Percentiles rank a stretch among this genome's conserved stretches.
Evolutionary conservation across 2,797 vertebrate genomes (phyloP).

Genomic region (Microctenopoma stevenorrisi): DNA sequence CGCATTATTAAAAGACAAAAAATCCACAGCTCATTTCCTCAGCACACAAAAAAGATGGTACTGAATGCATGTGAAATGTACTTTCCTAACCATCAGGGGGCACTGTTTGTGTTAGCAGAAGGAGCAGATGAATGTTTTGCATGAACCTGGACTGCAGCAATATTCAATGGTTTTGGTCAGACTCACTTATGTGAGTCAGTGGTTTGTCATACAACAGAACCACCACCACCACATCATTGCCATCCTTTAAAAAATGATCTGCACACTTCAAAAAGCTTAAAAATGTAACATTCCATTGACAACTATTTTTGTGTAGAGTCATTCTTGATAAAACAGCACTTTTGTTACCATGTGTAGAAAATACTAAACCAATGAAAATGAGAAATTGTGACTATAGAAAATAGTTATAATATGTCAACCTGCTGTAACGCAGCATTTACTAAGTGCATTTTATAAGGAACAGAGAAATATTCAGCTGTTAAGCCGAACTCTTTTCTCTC

Average conservation of each 20-base stretch:
- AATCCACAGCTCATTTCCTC: not conserved
- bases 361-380: not conserved
- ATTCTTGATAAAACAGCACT: not conserved
- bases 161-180: slow-evolving; percentile 50
- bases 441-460: not conserved
- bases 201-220: slow-evolving; percentile 34
- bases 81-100: slow-evolving; percentile 63
- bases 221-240: not conserved
- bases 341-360: not conserved
- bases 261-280: not conserved
- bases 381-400: not conserved
- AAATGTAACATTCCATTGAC: not conserved
- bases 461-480: not conserved
- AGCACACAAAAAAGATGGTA: not conserved
- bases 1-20: not conserved
- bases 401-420: not conserved
- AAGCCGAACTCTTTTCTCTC: slow-evolving; percentile 5
- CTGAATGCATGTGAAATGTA: slow-evolving; percentile 17
- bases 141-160: slow-evolving; percentile 32
- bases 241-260: not conserved
- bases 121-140: slow-evolving; percentile 18
- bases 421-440: not conserved
- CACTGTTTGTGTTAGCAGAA: slow-evolving; percentile 43
- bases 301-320: not conserved
- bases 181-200: slow-evolving; percentile 45